phyloP scores from a whole-genome alignment of 2,888 invertebrate genomes.

The Philereme transversata region DNA sequence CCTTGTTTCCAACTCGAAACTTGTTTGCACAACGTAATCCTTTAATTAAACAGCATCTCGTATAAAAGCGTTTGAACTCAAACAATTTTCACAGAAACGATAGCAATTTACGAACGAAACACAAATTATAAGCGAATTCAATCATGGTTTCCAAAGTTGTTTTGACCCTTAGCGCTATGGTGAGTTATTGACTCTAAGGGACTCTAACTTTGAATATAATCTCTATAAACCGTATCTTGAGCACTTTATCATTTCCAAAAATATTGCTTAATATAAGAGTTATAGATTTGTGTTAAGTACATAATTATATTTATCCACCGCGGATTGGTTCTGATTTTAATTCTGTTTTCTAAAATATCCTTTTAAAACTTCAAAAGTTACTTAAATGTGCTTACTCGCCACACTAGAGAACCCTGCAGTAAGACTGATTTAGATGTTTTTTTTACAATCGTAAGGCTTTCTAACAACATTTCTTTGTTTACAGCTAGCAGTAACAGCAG shows the following conservation, averaged over 20 bases:
- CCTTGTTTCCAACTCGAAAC: slow-evolving; percentile 50
- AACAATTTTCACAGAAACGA: slow-evolving; percentile 46
- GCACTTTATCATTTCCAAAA: neutral
- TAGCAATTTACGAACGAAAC: slow-evolving; percentile 47
- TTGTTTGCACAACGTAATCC: slow-evolving; percentile 52
- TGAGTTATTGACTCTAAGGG: slow-evolving; percentile 50
- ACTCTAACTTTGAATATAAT: slow-evolving; percentile 6
- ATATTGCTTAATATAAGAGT: neutral
- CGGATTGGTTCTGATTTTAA: no score
- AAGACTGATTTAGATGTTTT: no score
- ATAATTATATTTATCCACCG: no score
- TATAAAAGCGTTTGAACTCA: slow-evolving; percentile 60
- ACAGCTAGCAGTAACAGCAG: slow-evolving; percentile 61
- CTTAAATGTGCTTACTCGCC: no score
- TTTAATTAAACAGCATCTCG: slow-evolving; percentile 53
- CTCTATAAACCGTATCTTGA: neutral
- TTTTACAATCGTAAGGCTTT: no score
- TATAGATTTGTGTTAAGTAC: no score
- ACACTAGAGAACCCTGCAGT: no score
- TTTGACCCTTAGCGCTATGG: slow-evolving; percentile 62
- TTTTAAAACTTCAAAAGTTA: no score
- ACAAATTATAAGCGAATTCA: slow-evolving; percentile 39
- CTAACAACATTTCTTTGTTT: neutral
- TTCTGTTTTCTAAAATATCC: no score
- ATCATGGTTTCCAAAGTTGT: slow-evolving; percentile 69